Conservation (phyloP, 2,888 invertebrate species). For the Abrostola triplasia region DNA sequence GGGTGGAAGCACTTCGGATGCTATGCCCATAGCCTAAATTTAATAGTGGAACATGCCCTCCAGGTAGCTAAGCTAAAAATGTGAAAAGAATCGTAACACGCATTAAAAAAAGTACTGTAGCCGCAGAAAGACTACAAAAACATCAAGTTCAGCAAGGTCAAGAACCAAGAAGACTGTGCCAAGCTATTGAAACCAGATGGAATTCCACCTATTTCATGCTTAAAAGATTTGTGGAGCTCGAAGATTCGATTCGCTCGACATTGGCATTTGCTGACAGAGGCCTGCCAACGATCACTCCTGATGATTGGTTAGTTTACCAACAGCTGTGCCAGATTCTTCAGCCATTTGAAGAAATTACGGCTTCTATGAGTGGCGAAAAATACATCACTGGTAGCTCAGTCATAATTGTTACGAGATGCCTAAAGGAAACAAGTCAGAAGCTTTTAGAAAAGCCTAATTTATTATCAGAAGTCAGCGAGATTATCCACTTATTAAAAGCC, state of each 20-base stretch:
- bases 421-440: too few species aligned
- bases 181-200: conserved; percentile 54
- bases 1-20: conserved; percentile 46
- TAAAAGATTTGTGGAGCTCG: conserved; percentile 45
- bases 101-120: too few species aligned
- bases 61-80: too few species aligned
- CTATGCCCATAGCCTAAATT: conserved; percentile 38
- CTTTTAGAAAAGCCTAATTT: too few species aligned
- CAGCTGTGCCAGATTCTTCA: conserved; percentile 45
- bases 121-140: too few species aligned
- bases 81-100: too few species aligned
- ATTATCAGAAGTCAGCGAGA: too few species aligned
- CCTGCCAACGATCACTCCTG: conserved; percentile 37
- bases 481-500: too few species aligned
- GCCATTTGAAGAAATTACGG: conserved; percentile 55
- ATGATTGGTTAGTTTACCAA: conserved; percentile 43
- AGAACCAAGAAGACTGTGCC: too few species aligned
- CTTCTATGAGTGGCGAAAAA: conserved; percentile 52
- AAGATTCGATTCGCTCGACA: conserved; percentile 34
- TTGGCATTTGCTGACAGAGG: conserved; percentile 39
- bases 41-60: conserved; percentile 16
- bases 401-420: conserved; percentile 47
- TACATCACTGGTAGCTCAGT: conserved; percentile 48
- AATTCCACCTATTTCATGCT: conserved; percentile 53
- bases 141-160: too few species aligned